A percentile compares a stretch with the other conserved stretches of the same genome.
phyloP scores from a whole-genome alignment of 2,113 vertebrate species.

The Colaptes auratus region DNA sequence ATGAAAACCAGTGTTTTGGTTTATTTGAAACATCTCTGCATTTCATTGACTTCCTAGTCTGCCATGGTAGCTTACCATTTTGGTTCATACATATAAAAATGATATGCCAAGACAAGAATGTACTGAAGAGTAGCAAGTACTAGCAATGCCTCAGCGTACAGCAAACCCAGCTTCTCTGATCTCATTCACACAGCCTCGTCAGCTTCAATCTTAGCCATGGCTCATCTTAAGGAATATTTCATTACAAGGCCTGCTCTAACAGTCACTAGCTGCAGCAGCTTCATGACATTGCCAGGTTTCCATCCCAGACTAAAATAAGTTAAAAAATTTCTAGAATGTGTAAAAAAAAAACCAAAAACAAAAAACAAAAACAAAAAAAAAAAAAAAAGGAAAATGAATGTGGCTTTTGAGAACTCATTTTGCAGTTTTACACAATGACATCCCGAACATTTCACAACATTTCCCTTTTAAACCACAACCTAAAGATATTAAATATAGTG shows the following conservation, averaged over 20 bases:
- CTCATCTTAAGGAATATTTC: background rate
- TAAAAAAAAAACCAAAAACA: background rate
- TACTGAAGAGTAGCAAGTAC: background rate
- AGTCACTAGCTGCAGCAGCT: background rate
- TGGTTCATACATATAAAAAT: background rate
- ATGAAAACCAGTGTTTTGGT: background rate
- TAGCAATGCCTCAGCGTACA: background rate
- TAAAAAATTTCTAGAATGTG: background rate
- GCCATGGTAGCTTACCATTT: background rate
- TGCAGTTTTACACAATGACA: conserved; percentile 4
- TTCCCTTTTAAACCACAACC: conserved; percentile 41
- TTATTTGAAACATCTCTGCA: background rate
- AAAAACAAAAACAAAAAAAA: background rate
- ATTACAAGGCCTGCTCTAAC: background rate
- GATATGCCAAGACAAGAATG: background rate
- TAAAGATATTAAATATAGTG: background rate
- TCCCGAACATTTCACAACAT: conserved; percentile 39
- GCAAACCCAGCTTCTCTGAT: background rate
- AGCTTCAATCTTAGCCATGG: background rate
- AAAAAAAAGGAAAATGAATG: no score
- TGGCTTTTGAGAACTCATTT: background rate
- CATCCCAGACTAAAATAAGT: background rate
- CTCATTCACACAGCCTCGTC: background rate
- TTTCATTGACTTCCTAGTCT: background rate
- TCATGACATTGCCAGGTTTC: background rate